Evolutionary conservation across 2,888 invertebrate genomes (phyloP).

Genomic region (Pterostichus niger): DNA sequence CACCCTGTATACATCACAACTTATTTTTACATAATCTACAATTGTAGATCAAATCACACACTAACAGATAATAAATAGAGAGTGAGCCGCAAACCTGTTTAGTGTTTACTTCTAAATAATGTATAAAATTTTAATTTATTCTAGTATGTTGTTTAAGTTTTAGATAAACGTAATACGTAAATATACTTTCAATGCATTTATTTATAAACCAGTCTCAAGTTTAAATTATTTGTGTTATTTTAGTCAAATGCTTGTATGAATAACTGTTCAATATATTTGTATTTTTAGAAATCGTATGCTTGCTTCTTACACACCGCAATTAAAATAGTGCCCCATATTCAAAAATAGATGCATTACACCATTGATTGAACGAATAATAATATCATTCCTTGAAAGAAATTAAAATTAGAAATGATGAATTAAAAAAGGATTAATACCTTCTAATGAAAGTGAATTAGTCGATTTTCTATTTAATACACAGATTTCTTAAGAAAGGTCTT

Average conservation of each 20-base stretch:
- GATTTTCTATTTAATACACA: background rate
- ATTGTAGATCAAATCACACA: too few relatives aligned
- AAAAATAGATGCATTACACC: slow-evolving; percentile 6
- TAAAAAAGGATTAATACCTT: slow-evolving; percentile 15
- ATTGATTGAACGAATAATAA: slow-evolving; percentile 5
- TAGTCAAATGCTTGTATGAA: slow-evolving; percentile 6
- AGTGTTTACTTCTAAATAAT: too few relatives aligned
- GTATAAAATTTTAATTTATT: too few relatives aligned
- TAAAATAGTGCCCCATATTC: slow-evolving; percentile 27
- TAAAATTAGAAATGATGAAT: slow-evolving; percentile 13
- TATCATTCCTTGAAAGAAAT: slow-evolving; percentile 18
- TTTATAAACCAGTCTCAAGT: slow-evolving; percentile 8
- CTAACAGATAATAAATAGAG: too few relatives aligned
- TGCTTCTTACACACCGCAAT: background rate
- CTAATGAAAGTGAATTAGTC: background rate
- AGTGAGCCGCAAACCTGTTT: too few relatives aligned
- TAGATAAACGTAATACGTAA: background rate
- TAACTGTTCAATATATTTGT: slow-evolving; percentile 12
- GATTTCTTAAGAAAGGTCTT: background rate
- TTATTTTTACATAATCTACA: too few relatives aligned
- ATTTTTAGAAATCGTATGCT: slow-evolving; percentile 33
- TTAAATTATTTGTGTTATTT: slow-evolving; percentile 33
- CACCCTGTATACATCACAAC: too few relatives aligned
- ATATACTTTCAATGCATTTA: background rate
- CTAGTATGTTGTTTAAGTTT: background rate